Base-by-base conservation (phyloP, 2,888 invertebrate species). In the Synergus itoensis region DNA sequence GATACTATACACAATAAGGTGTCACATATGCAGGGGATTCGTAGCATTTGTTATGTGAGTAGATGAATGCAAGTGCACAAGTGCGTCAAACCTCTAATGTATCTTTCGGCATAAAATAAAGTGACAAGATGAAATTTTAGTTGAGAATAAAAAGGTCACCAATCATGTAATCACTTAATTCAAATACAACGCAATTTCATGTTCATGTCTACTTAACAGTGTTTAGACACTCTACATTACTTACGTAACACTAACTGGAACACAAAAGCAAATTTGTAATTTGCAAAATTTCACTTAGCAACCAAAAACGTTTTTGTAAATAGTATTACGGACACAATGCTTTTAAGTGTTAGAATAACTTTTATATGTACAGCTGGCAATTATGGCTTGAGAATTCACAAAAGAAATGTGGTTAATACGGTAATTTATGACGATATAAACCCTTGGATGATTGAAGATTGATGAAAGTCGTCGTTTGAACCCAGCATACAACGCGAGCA, bases 401-500 rank as follows among this genome's bases (percentile, higher is more conserved):
- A 64, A 63, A 64, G 64, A 64, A 41, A 64, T 40, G 36, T 40
- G 36, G 40, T 16, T 64, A 64, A 64, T 64, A 8, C n/a, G 9
- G n/a, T 40, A 64, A 36, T 40, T 64, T 64, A 64, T 64, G 18
- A 12, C n/a, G n/a, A 0, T 40, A 64, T 64, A 64, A 41, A 48
- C 45, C 28, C 48, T 69, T 16, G 45, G 28, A 43, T 40, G 43
- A 69, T 69, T 69, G 45, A 73, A 73, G 48, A 73, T 73, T 73
- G 73, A 73, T 53, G 48, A 73, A 73, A 48, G 48, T 69, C 69
- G 48, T 28, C 36, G 48, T 73, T 36, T 40, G 7, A 73, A 28
- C n/a, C 36, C 48, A 28, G 28, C 28, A 28, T 43, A 64, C 40
- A 41, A 64, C 16, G 45, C 5, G 28, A 5, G 21, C 28, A 73